These are phyloP conservation scores for Odontamblyopus lacepedii DNA, from an alignment of 2,797 vertebrate species.

Conservation along the genomic window DNA sequence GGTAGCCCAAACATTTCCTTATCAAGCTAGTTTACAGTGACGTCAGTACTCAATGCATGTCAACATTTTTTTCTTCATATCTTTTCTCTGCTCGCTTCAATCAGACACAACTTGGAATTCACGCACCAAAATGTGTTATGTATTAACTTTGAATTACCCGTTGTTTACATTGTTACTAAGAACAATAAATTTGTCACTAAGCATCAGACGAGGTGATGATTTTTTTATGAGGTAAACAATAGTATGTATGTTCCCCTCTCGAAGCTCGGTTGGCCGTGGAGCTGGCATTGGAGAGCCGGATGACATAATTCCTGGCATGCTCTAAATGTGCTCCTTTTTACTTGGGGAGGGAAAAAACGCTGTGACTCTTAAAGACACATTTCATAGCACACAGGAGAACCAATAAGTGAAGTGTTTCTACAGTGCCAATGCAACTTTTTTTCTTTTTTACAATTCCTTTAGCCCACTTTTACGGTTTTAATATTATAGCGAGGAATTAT, in stretches of 20 bases:
- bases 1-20: constrained; percentile 62
- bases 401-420: constrained; percentile 69
- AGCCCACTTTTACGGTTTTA: constrained; percentile 33
- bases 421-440: constrained; percentile 39
- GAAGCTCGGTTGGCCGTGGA: constrained; percentile 84
- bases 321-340: constrained; percentile 85
- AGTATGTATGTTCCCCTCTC: constrained; percentile 84
- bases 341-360: constrained; percentile 66
- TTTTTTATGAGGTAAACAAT: constrained; percentile 94
- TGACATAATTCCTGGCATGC: constrained; percentile 96
- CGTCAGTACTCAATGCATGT: constrained; percentile 44
- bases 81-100: constrained; percentile 59
- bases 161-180: constrained; percentile 93
- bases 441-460: constrained; percentile 48
- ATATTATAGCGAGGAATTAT: constrained; percentile 30
- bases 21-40: constrained; percentile 48
- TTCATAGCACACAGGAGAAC: constrained; percentile 70
- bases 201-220: constrained; percentile 85
- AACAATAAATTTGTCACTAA: constrained; percentile 86
- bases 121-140: constrained; percentile 71
- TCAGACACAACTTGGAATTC: constrained; percentile 46
- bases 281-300: constrained; percentile 81
- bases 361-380: constrained; percentile 77
- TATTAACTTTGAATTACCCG: constrained; percentile 83
- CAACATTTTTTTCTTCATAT: constrained; percentile 51